Evolutionary conservation across 2,888 invertebrate species (phyloP).

Genomic region (Tenthredo distinguenda): DNA sequence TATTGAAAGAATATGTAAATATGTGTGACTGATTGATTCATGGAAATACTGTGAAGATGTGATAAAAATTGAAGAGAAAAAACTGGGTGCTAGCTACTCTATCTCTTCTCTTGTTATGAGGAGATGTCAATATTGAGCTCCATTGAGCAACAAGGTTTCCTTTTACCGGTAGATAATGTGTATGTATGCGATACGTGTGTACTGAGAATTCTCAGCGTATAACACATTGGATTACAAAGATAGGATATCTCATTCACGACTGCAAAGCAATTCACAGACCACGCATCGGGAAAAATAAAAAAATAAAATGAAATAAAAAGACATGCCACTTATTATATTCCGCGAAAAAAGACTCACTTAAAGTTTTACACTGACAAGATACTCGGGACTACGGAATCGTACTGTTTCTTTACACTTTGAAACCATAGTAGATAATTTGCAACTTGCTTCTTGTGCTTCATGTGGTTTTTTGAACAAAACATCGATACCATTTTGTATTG

Average conservation of each 20-base stretch:
- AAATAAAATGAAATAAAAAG: not conserved
- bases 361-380: not conserved
- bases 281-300: not conserved
- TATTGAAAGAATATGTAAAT: not conserved
- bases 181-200: slow-evolving; percentile 48
- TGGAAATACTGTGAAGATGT: not conserved
- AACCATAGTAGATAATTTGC: not conserved
- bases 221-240: slow-evolving; percentile 24
- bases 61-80: not conserved
- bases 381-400: not conserved
- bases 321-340: slow-evolving; percentile 34
- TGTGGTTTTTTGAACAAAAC: not conserved
- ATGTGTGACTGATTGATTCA: not conserved
- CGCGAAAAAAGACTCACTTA: not conserved
- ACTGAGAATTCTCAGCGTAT: slow-evolving; percentile 47
- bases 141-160: not conserved
- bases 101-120: not conserved
- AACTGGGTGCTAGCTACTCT: not conserved
- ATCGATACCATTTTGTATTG: not conserved
- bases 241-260: slow-evolving; percentile 19
- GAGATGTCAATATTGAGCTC: not conserved
- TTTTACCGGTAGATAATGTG: not conserved
- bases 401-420: not conserved
- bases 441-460: not conserved
- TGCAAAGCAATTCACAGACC: slow-evolving; percentile 28